phyloP scores from a whole-genome alignment of 2,797 vertebrate species.

The Lutjanus campechanus region DNA sequence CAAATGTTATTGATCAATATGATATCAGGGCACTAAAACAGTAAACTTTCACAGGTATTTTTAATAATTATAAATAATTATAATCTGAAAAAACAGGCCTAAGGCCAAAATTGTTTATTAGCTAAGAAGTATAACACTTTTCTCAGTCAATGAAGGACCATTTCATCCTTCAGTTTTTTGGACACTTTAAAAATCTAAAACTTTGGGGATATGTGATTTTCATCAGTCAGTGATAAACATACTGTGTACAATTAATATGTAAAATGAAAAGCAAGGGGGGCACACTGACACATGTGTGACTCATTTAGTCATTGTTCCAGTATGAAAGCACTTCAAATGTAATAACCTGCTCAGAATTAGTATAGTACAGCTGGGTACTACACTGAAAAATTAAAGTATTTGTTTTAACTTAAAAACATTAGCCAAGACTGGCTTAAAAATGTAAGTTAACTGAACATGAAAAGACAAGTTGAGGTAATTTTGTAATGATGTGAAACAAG shows the following conservation, averaged over 20 bases:
- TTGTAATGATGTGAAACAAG: too few species aligned
- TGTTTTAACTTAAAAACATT: too few species aligned
- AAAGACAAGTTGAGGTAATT: too few species aligned
- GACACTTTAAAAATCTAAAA: neutral
- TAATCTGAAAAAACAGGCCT: too few species aligned
- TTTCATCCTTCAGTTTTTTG: neutral
- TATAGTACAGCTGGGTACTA: neutral
- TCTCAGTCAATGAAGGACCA: neutral
- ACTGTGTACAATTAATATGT: neutral
- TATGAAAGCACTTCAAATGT: neutral
- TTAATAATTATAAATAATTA: too few species aligned
- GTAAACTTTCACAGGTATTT: too few species aligned
- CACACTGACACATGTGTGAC: neutral
- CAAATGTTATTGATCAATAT: too few species aligned
- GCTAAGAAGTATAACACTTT: neutral
- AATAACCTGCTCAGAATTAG: neutral
- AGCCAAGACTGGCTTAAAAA: too few species aligned
- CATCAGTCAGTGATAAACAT: neutral
- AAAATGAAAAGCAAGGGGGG: neutral
- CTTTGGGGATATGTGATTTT: neutral
- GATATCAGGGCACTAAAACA: too few species aligned
- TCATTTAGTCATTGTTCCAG: neutral
- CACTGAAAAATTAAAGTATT: too few species aligned
- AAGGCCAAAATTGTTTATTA: neutral
- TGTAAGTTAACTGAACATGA: too few species aligned